A percentile compares a stretch with the other conserved stretches of the same genome.
Conservation (phyloP, 2,797 vertebrate genomes). For the Sus cebifrons region DNA sequence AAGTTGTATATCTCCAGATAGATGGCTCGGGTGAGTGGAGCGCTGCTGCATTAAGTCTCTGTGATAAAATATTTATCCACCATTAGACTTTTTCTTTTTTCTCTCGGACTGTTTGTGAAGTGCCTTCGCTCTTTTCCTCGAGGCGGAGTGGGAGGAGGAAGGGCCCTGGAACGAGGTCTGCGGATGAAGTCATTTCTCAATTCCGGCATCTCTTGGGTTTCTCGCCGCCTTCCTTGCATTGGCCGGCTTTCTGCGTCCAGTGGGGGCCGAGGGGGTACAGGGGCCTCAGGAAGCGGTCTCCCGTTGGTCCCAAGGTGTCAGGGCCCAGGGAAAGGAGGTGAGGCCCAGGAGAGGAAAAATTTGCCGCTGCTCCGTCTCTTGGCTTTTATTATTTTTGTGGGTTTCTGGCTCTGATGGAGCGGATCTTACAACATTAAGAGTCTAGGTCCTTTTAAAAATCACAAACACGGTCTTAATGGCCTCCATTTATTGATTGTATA, state of each 20-base stretch:
- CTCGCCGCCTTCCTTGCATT: rapidly evolving
- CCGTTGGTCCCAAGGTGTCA: not conserved
- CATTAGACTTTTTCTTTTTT: slow-evolving; percentile 80
- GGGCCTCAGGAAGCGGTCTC: not conserved
- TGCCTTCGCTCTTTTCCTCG: slow-evolving; percentile 66
- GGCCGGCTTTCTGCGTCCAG: rapidly evolving
- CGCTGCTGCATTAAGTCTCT: slow-evolving; percentile 80
- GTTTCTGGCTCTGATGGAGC: slow-evolving; percentile 44
- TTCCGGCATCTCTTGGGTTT: rapidly evolving
- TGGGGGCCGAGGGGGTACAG: rapidly evolving
- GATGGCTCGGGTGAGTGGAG: slow-evolving; percentile 77
- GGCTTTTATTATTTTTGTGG: not conserved
- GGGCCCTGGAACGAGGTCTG: not conserved
- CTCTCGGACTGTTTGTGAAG: slow-evolving; percentile 74
- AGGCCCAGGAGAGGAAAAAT: rapidly evolving
- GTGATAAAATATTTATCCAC: slow-evolving; percentile 89
- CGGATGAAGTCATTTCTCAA: slow-evolving; percentile 21
- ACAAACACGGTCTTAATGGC: not conserved
- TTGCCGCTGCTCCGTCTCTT: not conserved
- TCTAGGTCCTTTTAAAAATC: not conserved
- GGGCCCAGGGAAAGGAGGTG: not conserved
- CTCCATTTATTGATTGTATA: not conserved
- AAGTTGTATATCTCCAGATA: slow-evolving; percentile 88
- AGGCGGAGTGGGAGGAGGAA: not conserved
- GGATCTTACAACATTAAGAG: not conserved